Conservation (phyloP, 64 coral and sea anemone species). For the Actinia equina region DNA sequence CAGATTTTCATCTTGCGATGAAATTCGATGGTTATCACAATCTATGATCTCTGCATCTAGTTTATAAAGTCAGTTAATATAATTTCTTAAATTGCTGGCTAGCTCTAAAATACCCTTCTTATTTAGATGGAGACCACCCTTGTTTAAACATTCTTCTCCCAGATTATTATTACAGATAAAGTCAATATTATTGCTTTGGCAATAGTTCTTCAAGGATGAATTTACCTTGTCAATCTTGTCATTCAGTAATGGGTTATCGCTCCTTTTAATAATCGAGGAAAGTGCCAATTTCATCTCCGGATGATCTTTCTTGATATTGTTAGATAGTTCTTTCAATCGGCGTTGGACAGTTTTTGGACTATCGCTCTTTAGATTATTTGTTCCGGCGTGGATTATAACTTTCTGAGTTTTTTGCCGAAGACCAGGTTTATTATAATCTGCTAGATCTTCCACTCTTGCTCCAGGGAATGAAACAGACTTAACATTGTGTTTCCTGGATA, state of each 20-base stretch:
- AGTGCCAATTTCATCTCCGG: background rate
- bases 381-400: conserved; percentile 2
- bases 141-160: background rate
- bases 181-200: background rate
- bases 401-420: background rate
- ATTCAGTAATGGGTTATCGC: background rate
- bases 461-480: background rate
- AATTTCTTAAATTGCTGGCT: background rate
- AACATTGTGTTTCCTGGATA: conserved; percentile 1
- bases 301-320: conserved; percentile 18
- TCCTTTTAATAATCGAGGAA: background rate
- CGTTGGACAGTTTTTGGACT: conserved; percentile 2
- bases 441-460: conserved; percentile 10
- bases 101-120: background rate
- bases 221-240: background rate
- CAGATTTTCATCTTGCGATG: background rate
- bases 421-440: background rate
- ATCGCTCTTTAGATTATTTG: background rate
- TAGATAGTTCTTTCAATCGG: background rate
- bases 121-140: background rate
- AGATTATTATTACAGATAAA: conserved; percentile 1
- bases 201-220: background rate
- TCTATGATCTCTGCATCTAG: background rate
- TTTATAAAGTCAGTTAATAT: background rate
- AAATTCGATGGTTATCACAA: background rate